These are phyloP conservation scores for Prunella fulvescens DNA, from an alignment of 2,113 vertebrate species.

Conservation along the genomic window DNA sequence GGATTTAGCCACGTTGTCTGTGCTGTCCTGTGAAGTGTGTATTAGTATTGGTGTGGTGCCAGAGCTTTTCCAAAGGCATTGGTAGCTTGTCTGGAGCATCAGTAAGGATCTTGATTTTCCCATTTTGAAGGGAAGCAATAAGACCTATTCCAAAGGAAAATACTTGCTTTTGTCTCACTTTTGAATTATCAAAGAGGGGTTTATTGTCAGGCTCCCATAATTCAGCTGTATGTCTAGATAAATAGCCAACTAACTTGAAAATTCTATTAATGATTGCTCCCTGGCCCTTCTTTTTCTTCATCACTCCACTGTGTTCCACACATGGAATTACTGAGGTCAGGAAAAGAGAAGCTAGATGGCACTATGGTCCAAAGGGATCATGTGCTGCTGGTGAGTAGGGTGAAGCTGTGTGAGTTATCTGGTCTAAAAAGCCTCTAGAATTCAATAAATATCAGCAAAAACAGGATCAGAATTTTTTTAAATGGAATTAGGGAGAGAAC, in stretches of 20 bases:
- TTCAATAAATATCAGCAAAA: background rate
- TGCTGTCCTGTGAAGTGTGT: background rate
- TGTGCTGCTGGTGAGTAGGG: background rate
- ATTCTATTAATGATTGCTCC: background rate
- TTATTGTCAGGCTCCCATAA: background rate
- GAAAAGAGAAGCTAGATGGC: slow-evolving; percentile 68
- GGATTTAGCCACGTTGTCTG: background rate
- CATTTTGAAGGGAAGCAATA: background rate
- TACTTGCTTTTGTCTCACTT: background rate
- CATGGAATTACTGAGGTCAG: background rate
- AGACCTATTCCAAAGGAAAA: background rate
- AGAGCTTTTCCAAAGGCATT: background rate
- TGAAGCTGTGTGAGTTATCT: background rate
- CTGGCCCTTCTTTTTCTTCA: background rate
- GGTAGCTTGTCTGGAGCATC: background rate
- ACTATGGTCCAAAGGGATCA: slow-evolving; percentile 47
- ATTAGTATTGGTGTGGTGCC: background rate
- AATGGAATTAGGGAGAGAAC: background rate
- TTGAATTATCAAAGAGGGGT: background rate
- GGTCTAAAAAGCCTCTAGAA: background rate
- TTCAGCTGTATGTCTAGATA: background rate
- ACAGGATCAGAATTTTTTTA: background rate
- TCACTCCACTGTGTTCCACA: background rate
- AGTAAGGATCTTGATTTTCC: background rate
- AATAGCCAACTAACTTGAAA: background rate